A percentile compares a stretch with the other conserved stretches of the same genome.
Evolutionary conservation across 2,113 vertebrate genomes (phyloP).

Genomic region (Eonycteris spelaea): DNA sequence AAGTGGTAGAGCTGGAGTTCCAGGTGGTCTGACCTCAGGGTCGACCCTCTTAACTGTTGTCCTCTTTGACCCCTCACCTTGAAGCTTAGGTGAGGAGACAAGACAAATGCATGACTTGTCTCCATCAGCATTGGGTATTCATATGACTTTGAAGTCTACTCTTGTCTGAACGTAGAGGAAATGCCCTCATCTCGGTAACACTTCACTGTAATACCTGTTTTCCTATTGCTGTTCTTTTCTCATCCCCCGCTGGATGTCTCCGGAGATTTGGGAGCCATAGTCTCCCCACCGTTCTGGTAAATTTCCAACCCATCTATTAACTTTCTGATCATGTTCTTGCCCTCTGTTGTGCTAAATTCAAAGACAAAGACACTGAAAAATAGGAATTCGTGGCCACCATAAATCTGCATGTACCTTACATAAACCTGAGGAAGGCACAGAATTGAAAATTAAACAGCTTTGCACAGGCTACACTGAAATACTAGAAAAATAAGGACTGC

Average conservation of each 20-base stretch:
- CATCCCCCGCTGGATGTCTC: neutral
- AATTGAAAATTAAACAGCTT: neutral
- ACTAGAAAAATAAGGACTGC: neutral
- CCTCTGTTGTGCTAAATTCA: conserved; percentile 28
- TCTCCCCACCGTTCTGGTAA: neutral
- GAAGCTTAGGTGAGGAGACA: neutral
- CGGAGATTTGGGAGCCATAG: neutral
- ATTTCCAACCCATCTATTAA: neutral
- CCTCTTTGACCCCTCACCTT: neutral
- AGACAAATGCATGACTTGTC: neutral
- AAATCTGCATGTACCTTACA: neutral
- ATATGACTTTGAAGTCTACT: neutral
- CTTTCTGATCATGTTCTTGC: neutral
- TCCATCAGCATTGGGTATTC: neutral
- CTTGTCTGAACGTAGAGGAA: neutral
- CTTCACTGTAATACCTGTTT: neutral
- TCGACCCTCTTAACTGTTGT: neutral
- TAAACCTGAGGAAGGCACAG: neutral
- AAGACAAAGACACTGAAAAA: conserved; percentile 26
- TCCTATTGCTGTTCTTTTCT: neutral
- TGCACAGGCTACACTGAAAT: neutral
- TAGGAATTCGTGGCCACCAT: conserved; percentile 3
- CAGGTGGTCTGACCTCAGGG: neutral
- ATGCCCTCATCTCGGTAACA: neutral
- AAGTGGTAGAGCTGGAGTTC: neutral